phyloP scores from a whole-genome alignment of 2,797 vertebrate genomes.

The Oreochromis mossambicus region DNA sequence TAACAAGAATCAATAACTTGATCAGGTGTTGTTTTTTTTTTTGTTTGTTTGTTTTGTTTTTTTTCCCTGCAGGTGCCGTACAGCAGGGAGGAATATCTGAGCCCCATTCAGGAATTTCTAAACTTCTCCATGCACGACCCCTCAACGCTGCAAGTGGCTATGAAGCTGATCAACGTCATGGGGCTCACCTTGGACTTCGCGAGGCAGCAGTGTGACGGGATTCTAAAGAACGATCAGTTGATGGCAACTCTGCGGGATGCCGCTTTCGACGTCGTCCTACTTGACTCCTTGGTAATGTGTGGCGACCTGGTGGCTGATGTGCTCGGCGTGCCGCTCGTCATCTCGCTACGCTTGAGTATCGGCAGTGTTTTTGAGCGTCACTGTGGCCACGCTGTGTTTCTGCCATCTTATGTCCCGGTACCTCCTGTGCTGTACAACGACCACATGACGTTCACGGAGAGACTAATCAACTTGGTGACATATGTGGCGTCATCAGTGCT shows the following conservation, averaged over 20 bases:
- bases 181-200: rapidly evolving
- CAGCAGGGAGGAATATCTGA: not conserved
- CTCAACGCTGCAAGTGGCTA: not conserved
- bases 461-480: not conserved
- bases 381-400: constrained; percentile 10
- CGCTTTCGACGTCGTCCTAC: not conserved
- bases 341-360: not conserved
- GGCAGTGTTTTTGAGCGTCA: constrained; percentile 17
- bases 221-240: constrained; percentile 1
- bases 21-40: not conserved
- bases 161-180: rapidly evolving
- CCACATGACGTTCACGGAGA: constrained; percentile 15
- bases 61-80: constrained; percentile 5
- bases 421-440: constrained; percentile 8
- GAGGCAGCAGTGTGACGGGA: constrained; percentile 8
- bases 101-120: not conserved
- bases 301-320: constrained; percentile 12
- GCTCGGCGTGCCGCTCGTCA: constrained; percentile 6
- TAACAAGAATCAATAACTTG: not conserved
- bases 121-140: constrained; percentile 2
- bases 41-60: no score
- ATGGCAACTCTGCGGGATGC: not conserved
- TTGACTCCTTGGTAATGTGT: constrained; percentile 17
- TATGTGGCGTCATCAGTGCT: not conserved
- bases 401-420: not conserved